phyloP scores from a whole-genome alignment of 2,888 invertebrate species.

The Dorcus parallelipipedus region DNA sequence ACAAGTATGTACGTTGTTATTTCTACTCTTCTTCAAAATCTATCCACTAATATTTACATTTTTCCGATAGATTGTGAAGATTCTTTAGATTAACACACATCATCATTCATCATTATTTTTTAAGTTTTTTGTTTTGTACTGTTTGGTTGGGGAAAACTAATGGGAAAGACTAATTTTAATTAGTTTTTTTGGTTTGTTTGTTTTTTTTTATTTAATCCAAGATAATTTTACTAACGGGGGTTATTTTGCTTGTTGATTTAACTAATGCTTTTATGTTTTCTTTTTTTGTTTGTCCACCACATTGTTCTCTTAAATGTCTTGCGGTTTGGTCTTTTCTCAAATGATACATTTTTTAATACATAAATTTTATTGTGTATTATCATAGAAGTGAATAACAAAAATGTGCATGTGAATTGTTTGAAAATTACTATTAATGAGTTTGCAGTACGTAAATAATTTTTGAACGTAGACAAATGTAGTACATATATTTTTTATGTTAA shows the following conservation, averaged over 20 bases:
- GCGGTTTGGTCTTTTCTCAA: too few species aligned
- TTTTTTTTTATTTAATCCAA: background rate
- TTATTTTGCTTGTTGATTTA: slow-evolving; percentile 5
- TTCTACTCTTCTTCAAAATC: slow-evolving; percentile 7
- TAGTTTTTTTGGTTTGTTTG: background rate
- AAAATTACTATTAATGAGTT: too few species aligned
- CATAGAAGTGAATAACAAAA: too few species aligned
- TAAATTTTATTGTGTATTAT: too few species aligned
- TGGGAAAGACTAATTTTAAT: slow-evolving; percentile 46
- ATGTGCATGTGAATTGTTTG: too few species aligned
- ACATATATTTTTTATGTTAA: background rate
- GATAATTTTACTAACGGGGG: slow-evolving; percentile 9
- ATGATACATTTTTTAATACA: too few species aligned
- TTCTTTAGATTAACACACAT: slow-evolving; percentile 8
- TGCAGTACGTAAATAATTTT: too few species aligned
- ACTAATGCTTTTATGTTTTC: background rate
- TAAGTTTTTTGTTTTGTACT: slow-evolving; percentile 25
- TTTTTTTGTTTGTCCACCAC: background rate
- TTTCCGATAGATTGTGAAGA: slow-evolving; percentile 4
- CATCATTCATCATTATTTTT: slow-evolving; percentile 9
- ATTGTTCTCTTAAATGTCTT: too few species aligned
- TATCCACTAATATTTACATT: slow-evolving; percentile 2
- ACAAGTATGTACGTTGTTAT: slow-evolving; percentile 15
- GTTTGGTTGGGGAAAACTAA: slow-evolving; percentile 45
- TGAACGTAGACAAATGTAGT: too few species aligned